Evolutionary conservation across 1,140 invertebrate genomes (phyloP), one percentile per base, ranked within the genome.

Genomic region (Rhysida immarginata): DNA sequence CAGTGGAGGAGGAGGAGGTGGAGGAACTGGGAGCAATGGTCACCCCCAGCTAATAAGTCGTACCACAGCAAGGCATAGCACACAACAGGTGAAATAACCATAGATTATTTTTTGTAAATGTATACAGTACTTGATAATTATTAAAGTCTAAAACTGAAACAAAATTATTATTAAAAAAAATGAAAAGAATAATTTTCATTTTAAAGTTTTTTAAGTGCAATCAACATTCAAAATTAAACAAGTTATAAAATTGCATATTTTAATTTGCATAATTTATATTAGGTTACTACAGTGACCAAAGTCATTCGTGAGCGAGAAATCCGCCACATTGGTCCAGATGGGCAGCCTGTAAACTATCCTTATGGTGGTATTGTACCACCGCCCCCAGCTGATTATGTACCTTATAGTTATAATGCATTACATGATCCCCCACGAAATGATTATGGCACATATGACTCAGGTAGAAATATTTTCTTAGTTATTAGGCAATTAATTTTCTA

Each of bases 321-420:
- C 23, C 77, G 78, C 54, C 79, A 81, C 68, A 74, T 81, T 69
- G 78, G 78, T 60, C 77, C 80, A 51, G 78, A 81, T 66, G 74
- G 74, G 56, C 72, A 75, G 63, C 68, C 71, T 44, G 66, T 76
- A 54, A 74, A 77, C 24, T 74, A 71, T n/a, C 21, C 53, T 5
- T 43, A 44, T 71, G 64, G 69, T 62, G 64, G 55, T 56, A 52
- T 53, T 29, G 56, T 35, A 26, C 59, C 63, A 52, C 55, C 58
- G 45, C 56, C 60, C 57, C 55, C 57, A 29, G 59, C 64, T 56
- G 65, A 65, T 42, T 65, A 64, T 59, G 42, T 56, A 54, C 43
- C 64, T 49, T 63, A 59, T 59, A 45, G 61, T 56, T 56, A 61
- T 59, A 57, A 58, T 54, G 43, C 60, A 54, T 16, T 49, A 1